Conservation (phyloP, 2,888 invertebrate genomes). For the Acanthosepion pharaonis region DNA sequence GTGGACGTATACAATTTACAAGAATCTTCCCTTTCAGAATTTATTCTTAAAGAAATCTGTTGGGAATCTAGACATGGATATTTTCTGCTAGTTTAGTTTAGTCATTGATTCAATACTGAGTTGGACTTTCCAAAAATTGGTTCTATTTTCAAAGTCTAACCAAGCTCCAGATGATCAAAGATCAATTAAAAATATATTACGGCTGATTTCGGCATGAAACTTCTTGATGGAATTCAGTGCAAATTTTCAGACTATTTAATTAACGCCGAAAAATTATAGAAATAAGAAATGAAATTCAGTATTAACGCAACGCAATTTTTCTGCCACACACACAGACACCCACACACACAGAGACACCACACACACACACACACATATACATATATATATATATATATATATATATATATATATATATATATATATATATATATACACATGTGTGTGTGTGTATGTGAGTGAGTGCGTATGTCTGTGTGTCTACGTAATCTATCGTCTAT, state of each 20-base stretch:
- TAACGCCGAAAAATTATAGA: not conserved
- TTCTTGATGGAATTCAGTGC: not conserved
- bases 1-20: not conserved
- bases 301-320: not conserved
- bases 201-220: not conserved
- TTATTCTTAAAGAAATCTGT: not conserved
- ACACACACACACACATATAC: too few relatives aligned
- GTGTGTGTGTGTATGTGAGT: not conserved
- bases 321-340: not conserved
- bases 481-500: too few relatives aligned
- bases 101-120: not conserved
- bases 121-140: not conserved
- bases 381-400: not conserved
- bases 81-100: not conserved
- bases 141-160: not conserved
- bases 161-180: not conserved
- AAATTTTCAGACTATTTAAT: not conserved
- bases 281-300: not conserved
- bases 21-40: not conserved
- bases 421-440: not conserved
- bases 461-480: too few relatives aligned
- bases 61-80: not conserved
- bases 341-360: not conserved
- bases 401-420: not conserved
- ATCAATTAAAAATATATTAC: not conserved